Base-by-base conservation (phyloP, 2,113 vertebrate genomes). In the Brachyistius frenatus region DNA sequence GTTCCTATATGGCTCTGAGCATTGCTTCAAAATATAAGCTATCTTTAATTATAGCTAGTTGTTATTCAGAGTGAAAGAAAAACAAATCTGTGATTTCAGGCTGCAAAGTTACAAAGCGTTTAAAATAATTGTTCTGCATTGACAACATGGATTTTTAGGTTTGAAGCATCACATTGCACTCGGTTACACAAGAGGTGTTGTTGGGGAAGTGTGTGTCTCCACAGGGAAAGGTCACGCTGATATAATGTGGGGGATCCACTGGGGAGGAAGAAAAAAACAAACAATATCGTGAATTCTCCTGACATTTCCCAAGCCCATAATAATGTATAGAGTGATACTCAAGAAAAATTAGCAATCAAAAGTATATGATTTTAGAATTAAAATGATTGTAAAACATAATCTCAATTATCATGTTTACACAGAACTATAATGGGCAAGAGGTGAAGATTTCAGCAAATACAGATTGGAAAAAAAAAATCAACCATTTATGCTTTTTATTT, bases 161-260 rank as follows among this genome's bases (percentile, higher is more conserved):
- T 10, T 2, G 1, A 13, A 35, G 64, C 23, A 31, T 58, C 15
- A 66, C 5, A 13, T 70, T 46, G 55, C n/a, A 10, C 56, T 55
- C 7, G 7, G 2, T 35, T 46, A 44, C 41, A 33, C 6, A 30
- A 13, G 61, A 41, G 31, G n/a, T 84, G 80, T 86, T 87, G 56
- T 58, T 15, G 4, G 3, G 56, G 30, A 66, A 13, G 2, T 5
- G 2, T 2, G 10, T 0, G 31, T 57, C 65, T 69, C 76, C 49
- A 46, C 13, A 8, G 82, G 77, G 67, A 77, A n/a, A 49, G 78
- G 66, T 70, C 37, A 61, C 33, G 15, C 31, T 13, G 2, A 1
- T n/a, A 46, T 55, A 37, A 49, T 61, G 36, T 55, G 33, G 3
- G 13, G 30, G 4, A 7, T 50, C 54, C 33, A 56, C 13, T 46